These are phyloP conservation scores for Euphydryas editha DNA, from an alignment of 2,888 invertebrate genomes.

Conservation along the genomic window DNA sequence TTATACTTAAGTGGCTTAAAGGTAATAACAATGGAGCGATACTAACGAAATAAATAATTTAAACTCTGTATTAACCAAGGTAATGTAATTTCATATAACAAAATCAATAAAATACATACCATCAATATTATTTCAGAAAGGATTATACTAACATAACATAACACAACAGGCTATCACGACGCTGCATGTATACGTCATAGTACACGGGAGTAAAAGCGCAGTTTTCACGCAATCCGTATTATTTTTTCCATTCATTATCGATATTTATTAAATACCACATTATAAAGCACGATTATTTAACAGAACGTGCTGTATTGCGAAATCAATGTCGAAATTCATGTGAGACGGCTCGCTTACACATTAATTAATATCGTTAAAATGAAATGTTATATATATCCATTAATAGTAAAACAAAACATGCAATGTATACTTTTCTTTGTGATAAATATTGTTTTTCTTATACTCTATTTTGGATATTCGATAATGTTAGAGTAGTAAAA, in stretches of 20 bases:
- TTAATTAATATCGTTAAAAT: slow-evolving; percentile 6
- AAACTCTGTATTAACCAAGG: too few relatives aligned
- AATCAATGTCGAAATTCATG: not conserved
- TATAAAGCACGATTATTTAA: not conserved
- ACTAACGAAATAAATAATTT: too few relatives aligned
- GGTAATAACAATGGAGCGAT: too few relatives aligned
- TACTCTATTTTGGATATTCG: not conserved
- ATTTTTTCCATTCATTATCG: slow-evolving; percentile 1
- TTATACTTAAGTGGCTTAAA: too few relatives aligned
- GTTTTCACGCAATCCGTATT: slow-evolving; percentile 1
- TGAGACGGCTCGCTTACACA: not conserved
- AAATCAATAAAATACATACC: too few relatives aligned
- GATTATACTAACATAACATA: not conserved
- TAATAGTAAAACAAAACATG: not conserved
- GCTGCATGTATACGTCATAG: not conserved
- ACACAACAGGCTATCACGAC: not conserved
- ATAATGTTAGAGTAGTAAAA: not conserved
- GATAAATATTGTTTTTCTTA: not conserved
- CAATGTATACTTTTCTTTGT: not conserved
- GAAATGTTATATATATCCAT: not conserved
- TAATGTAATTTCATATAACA: not conserved
- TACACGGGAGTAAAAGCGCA: not conserved
- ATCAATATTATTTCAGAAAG: not conserved
- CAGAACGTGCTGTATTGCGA: not conserved
- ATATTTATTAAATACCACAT: slow-evolving; percentile 13